phyloP scores from a whole-genome alignment of 2,797 vertebrate genomes.

The Coccyzus lansbergi region DNA sequence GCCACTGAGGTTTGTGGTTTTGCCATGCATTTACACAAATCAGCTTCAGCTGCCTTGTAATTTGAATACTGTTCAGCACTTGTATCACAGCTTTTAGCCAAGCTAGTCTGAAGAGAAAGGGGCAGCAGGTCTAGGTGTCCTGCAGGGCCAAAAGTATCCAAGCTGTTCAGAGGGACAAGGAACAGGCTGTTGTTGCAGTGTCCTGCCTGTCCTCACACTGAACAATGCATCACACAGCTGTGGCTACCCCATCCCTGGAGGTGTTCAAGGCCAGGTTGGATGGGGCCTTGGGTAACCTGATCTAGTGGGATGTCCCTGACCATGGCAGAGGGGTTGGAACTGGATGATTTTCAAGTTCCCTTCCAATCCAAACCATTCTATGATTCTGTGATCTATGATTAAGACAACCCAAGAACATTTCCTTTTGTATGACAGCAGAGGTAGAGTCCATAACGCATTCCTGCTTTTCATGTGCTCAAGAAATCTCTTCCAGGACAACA shows the following conservation, averaged over 20 bases:
- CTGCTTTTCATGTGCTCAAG: background rate
- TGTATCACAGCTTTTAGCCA: background rate
- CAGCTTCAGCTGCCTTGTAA: background rate
- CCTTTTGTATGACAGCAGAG: fast-evolving
- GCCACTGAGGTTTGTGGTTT: background rate
- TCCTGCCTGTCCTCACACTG: background rate
- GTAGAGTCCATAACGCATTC: background rate
- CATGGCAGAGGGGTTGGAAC: too few species aligned
- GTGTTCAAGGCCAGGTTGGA: too few species aligned
- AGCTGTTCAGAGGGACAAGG: background rate
- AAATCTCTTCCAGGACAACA: background rate
- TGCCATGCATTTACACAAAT: background rate
- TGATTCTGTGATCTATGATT: too few species aligned
- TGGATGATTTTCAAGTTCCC: too few species aligned
- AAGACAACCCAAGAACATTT: background rate
- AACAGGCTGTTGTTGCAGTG: background rate
- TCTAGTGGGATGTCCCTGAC: too few species aligned
- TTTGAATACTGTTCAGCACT: fast-evolving
- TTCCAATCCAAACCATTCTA: too few species aligned
- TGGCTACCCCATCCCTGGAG: too few species aligned
- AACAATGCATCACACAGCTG: background rate
- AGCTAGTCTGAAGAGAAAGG: background rate
- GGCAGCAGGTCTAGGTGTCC: fast-evolving
- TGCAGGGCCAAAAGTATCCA: background rate
- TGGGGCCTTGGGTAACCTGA: too few species aligned